phyloP scores from a whole-genome alignment of 2,888 invertebrate genomes.

The Aleiodes alternator region DNA sequence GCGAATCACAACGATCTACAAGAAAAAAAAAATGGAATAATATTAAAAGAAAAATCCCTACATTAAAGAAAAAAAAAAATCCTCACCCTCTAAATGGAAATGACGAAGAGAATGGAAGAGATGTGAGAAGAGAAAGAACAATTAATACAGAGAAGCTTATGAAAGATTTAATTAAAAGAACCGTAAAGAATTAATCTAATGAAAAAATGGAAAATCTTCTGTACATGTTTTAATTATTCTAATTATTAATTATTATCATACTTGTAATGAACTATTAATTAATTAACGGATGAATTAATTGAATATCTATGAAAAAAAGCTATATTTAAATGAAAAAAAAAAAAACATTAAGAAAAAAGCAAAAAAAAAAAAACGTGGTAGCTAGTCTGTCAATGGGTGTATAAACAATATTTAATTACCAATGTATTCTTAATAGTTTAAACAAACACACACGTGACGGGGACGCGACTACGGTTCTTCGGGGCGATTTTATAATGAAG shows the following conservation, averaged over 20 bases:
- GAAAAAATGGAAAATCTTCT: constrained; percentile 66
- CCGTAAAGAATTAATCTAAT: constrained; percentile 62
- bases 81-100: constrained; percentile 47
- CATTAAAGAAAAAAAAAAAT: constrained; percentile 17
- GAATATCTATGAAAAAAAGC: constrained; percentile 68
- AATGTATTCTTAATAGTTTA: constrained; percentile 59
- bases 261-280: constrained; percentile 73
- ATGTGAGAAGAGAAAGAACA: constrained; percentile 35
- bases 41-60: no score
- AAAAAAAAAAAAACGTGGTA: constrained; percentile 68
- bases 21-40: constrained; percentile 44
- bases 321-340: constrained; percentile 70
- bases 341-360: constrained; percentile 52
- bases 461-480: constrained; percentile 51
- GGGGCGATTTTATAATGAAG: constrained; percentile 41
- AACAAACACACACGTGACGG: constrained; percentile 51
- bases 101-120: constrained; percentile 38
- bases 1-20: constrained; percentile 66
- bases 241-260: constrained; percentile 72
- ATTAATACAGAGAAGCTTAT: constrained; percentile 40
- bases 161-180: constrained; percentile 48
- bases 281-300: constrained; percentile 70
- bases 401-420: constrained; percentile 74
- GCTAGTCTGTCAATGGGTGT: constrained; percentile 74
- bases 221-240: constrained; percentile 74